Percentiles rank a stretch among this genome's conserved stretches.
phyloP scores from a whole-genome alignment of 1,140 invertebrate genomes.

The Matsumurasca onukii region DNA sequence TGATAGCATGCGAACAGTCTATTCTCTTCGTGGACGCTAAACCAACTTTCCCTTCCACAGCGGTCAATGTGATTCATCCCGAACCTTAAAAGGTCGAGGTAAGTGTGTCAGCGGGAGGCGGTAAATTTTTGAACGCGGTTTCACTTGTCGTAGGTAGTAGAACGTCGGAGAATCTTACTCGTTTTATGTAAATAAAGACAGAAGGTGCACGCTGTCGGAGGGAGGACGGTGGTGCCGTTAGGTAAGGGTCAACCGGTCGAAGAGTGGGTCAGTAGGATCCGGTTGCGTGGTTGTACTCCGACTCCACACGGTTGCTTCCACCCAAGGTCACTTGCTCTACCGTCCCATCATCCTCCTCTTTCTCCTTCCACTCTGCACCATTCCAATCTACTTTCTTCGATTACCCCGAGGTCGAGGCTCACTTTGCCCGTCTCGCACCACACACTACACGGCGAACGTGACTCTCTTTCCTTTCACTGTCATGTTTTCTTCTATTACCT shows the following conservation, averaged over 20 bases:
- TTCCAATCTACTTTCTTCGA: not conserved
- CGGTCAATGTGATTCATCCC: not conserved
- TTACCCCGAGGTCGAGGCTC: not conserved
- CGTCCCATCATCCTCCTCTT: not conserved
- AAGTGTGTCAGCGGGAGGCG: slow-evolving; percentile 20
- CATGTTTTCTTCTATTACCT: not conserved
- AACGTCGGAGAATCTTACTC: slow-evolving; percentile 5
- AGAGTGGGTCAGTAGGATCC: slow-evolving; percentile 16
- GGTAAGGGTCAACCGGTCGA: not conserved
- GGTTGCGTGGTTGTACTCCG: not conserved
- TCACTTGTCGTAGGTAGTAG: not conserved
- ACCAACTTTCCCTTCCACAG: not conserved
- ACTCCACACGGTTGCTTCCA: not conserved
- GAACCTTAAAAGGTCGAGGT: slow-evolving; percentile 3
- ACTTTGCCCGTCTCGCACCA: no score
- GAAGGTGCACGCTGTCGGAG: not conserved
- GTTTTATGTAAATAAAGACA: slow-evolving; percentile 24
- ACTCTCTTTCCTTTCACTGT: not conserved
- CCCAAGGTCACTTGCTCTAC: not conserved
- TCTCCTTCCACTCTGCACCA: not conserved
- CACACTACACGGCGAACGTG: no score
- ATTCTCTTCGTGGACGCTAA: not conserved
- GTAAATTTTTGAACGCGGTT: slow-evolving; percentile 3
- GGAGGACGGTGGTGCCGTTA: not conserved
- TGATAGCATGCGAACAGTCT: no score